These are phyloP conservation scores for Turnix velox DNA, from an alignment of 2,113 vertebrate genomes.

Conservation along the genomic window DNA sequence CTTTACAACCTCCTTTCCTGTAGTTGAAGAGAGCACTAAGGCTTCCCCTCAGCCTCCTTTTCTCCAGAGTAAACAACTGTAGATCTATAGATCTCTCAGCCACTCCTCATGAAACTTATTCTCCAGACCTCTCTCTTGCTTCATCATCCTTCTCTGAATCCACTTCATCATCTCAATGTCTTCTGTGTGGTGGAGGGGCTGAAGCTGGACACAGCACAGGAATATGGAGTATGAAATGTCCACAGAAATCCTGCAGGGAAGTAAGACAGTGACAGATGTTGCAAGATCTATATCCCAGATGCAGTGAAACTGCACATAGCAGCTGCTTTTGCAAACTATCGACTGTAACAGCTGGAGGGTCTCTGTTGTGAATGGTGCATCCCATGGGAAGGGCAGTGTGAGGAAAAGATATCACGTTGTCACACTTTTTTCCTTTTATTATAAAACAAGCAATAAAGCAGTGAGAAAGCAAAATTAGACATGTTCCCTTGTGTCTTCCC, in stretches of 20 bases:
- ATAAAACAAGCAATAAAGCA: not conserved
- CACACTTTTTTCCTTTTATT: conserved; percentile 32
- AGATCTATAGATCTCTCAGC: too few species aligned
- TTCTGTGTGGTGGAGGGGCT: too few species aligned
- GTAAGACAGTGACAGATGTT: not conserved
- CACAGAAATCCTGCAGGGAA: not conserved
- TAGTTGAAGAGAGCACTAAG: too few species aligned
- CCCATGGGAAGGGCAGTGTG: not conserved
- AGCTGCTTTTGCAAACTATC: conserved; percentile 13
- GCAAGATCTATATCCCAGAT: not conserved
- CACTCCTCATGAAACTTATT: too few species aligned
- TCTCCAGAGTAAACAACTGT: too few species aligned
- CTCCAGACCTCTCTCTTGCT: too few species aligned
- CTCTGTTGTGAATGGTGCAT: conserved; percentile 16
- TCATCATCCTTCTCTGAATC: too few species aligned
- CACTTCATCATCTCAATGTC: too few species aligned
- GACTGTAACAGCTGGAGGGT: conserved; percentile 38
- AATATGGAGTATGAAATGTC: not conserved
- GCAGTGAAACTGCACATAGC: not conserved
- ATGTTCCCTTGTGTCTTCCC: not conserved
- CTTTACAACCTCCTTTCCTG: too few species aligned
- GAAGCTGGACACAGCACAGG: too few species aligned
- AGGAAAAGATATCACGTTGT: not conserved
- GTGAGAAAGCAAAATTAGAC: conserved; percentile 14
- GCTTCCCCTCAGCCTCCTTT: too few species aligned